phyloP scores from a whole-genome alignment of 2,113 vertebrate species.

The Paradoxurus hermaphroditus region DNA sequence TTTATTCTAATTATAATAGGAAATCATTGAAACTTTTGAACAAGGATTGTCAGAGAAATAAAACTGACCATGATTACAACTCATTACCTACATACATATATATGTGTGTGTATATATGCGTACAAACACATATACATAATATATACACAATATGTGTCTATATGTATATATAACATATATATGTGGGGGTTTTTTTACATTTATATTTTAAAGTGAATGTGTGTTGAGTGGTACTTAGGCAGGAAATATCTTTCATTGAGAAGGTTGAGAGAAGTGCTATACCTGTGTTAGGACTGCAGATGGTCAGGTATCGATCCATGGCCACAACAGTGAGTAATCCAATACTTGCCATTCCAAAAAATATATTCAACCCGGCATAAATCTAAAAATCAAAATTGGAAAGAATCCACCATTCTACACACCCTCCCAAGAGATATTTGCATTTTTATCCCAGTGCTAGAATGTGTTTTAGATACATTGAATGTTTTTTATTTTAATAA shows the following conservation, averaged over 20 bases:
- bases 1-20: not conserved
- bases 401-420: not conserved
- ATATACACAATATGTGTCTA: no score
- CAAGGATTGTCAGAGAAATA: not conserved
- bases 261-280: slow-evolving; percentile 51
- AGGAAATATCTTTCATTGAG: not conserved
- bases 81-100: not conserved
- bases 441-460: not conserved
- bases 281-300: slow-evolving; percentile 94
- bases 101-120: no score
- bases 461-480: not conserved
- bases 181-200: no score
- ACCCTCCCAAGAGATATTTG: not conserved
- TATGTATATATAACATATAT: no score
- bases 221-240: not conserved
- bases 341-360: slow-evolving; percentile 99
- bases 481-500: not conserved
- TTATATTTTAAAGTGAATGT: not conserved
- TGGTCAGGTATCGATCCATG: slow-evolving; percentile 93
- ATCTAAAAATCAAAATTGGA: slow-evolving; percentile 85
- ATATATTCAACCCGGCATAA: slow-evolving; percentile 98
- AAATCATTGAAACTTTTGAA: not conserved
- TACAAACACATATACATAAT: no score
- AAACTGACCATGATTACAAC: not conserved
- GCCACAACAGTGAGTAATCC: slow-evolving; percentile 96